Evolutionary conservation across 2,888 invertebrate species (phyloP).

Genomic region (Synanthedon vespiformis): DNA sequence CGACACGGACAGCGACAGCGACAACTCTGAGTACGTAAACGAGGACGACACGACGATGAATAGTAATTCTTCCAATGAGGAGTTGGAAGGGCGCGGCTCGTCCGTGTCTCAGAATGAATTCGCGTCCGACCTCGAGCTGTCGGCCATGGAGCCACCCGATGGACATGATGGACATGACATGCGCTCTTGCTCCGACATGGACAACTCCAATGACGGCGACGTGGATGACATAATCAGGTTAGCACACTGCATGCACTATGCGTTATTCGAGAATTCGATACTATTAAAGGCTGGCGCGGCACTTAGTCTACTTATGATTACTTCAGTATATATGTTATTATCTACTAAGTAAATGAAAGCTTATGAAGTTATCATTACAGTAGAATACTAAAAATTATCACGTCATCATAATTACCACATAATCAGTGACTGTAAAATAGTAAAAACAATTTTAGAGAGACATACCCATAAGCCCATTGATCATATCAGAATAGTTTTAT

Average conservation of each 20-base stretch:
- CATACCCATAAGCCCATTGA: no score
- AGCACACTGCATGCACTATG: neutral
- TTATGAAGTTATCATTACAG: no score
- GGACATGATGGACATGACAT: constrained; percentile 58
- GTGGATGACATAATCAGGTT: constrained; percentile 73
- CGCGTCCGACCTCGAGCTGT: constrained; percentile 73
- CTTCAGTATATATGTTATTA: neutral
- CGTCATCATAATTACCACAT: no score
- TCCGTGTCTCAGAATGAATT: constrained; percentile 69
- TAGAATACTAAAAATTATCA: no score
- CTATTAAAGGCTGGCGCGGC: neutral
- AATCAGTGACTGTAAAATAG: no score
- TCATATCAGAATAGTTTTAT: no score
- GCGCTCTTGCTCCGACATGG: constrained; percentile 68
- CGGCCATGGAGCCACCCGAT: constrained; percentile 73
- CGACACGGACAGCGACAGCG: constrained; percentile 73
- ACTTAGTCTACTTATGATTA: neutral
- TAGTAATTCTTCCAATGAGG: constrained; percentile 58
- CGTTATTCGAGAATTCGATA: neutral
- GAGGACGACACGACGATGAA: constrained; percentile 61
- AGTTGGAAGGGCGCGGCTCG: constrained; percentile 47
- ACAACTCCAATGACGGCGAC: constrained; percentile 71
- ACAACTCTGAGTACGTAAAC: constrained; percentile 55
- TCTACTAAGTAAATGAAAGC: neutral
- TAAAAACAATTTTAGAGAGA: no score